Conservation (phyloP, 2,888 invertebrate species). For the Tiliacea aurago region DNA sequence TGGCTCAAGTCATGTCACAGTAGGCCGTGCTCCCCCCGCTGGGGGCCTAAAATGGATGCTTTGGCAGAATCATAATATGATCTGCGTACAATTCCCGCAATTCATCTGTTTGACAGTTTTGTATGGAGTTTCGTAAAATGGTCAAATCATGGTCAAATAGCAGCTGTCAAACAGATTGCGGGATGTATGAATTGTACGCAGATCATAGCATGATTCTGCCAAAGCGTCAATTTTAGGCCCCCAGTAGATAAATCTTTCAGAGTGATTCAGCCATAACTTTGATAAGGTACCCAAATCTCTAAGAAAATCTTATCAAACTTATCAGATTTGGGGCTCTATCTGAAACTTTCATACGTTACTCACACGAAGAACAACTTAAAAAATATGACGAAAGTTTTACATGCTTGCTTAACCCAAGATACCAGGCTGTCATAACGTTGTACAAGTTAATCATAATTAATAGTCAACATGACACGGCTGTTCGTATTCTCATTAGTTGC, state of each 20-base stretch:
- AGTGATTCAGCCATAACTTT: constrained; percentile 29
- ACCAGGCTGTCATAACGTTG: constrained; percentile 36
- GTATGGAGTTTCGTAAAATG: too few relatives aligned
- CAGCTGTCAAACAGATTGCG: too few relatives aligned
- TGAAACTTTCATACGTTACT: constrained; percentile 22
- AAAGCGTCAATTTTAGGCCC: too few relatives aligned
- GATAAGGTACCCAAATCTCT: constrained; percentile 33
- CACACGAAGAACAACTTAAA: constrained; percentile 32
- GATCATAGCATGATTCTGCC: too few relatives aligned
- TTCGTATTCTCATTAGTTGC: constrained; percentile 65
- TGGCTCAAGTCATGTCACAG: too few relatives aligned
- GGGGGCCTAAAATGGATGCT: too few relatives aligned
- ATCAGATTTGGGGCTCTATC: constrained; percentile 29
- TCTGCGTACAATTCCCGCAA: too few relatives aligned
- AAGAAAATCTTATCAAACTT: constrained; percentile 50
- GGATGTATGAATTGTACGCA: too few relatives aligned
- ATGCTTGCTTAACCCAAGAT: constrained; percentile 27
- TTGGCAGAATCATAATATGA: too few relatives aligned
- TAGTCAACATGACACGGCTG: constrained; percentile 64
- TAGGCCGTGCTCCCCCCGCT: too few relatives aligned
- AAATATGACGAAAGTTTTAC: constrained; percentile 43
- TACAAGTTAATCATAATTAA: constrained; percentile 64
- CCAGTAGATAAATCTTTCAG: constrained; percentile 26
- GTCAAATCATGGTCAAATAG: too few relatives aligned
- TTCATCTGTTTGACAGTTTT: too few relatives aligned